A percentile compares a stretch with the other conserved stretches of the same genome.
Evolutionary conservation across 2,888 invertebrate genomes (phyloP).

Genomic region (Platycheirus albimanus): DNA sequence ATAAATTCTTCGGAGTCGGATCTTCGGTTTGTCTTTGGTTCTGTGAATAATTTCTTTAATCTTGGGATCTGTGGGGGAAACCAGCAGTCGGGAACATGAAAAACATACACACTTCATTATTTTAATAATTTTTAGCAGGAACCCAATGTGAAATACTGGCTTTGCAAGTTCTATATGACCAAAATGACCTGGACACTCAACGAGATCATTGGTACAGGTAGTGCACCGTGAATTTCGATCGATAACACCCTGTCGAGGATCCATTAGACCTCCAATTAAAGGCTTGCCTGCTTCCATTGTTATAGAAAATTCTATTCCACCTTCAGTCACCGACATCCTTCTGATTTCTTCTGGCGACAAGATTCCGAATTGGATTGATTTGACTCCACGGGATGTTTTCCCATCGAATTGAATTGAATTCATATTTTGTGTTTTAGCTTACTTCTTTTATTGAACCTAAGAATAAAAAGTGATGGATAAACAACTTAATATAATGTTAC

Average conservation of each 20-base stretch:
- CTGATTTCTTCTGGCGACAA: slow-evolving; percentile 98
- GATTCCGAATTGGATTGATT: slow-evolving; percentile 98
- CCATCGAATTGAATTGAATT: slow-evolving; percentile 82
- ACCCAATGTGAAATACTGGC: slow-evolving; percentile 98
- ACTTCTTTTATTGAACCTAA: background rate
- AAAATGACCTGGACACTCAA: slow-evolving; percentile 98
- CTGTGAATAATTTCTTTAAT: slow-evolving; percentile 87
- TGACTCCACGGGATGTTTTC: slow-evolving; percentile 91
- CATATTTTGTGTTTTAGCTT: slow-evolving; percentile 15
- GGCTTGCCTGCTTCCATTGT: slow-evolving; percentile 98
- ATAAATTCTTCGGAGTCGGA: slow-evolving; percentile 92
- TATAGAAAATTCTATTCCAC: slow-evolving; percentile 96
- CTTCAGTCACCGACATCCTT: slow-evolving; percentile 97
- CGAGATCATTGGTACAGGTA: slow-evolving; percentile 96
- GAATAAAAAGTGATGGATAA: background rate
- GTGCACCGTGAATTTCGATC: slow-evolving; percentile 94
- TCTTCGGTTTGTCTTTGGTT: slow-evolving; percentile 95
- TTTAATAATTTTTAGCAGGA: slow-evolving; percentile 96
- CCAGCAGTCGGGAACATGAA: slow-evolving; percentile 96
- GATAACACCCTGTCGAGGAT: slow-evolving; percentile 97
- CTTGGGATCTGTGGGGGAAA: slow-evolving; percentile 90
- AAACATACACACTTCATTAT: slow-evolving; percentile 97
- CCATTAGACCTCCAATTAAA: slow-evolving; percentile 97
- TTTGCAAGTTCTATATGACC: slow-evolving; percentile 98
- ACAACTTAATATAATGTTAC: no score